Base-by-base conservation (phyloP, 2,888 invertebrate genomes). In the Agrotis clavis region DNA sequence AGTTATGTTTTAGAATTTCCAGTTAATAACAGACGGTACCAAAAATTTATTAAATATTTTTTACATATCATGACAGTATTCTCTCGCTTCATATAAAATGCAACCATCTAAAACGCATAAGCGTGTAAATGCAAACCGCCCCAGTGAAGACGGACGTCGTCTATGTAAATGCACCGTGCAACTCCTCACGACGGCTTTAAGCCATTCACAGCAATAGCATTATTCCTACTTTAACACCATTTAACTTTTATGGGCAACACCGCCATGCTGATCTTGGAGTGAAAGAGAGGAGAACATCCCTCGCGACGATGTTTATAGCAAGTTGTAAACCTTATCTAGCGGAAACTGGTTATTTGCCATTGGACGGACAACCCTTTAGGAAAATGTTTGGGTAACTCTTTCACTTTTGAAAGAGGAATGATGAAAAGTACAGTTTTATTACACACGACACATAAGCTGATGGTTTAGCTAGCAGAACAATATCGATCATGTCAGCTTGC, bases 171-270 rank as follows among this genome's bases (percentile, higher is more conserved):
- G 77, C 82, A 81, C 11, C 59, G 21, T 67, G 72, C 70, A 71
- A 56, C 66, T 68, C 65, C 54, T 66, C 64, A 50, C 62, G 62
- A 65, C 57, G 48, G 41, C 78, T 74, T 66, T 60, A 62, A 77
- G 69, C 82, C 74, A 68, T 82, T 82, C 72, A 72, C 74, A 67
- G 48, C 30, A 66, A 81, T 72, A 72, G 56, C 65, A 71, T 84
- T 81, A 78, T 74, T 80, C 71, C 74, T 70, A 67, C 69, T 81
- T 80, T 84, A 78, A 82, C 82, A 67, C 74, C 74, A 74, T 81
- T 82, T 74, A 78, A 72, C 77, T 80, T 79, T 83, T 81, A 84
- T 77, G 70, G 68, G 30, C 74, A 48, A 69, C 57, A 69, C 45
- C 47, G 21, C 59, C 50, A 41, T 47, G 56, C 35, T 68, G 67